phyloP scores from a whole-genome alignment of 2,888 invertebrate genomes.

The Thysanoteuthis rhombus region DNA sequence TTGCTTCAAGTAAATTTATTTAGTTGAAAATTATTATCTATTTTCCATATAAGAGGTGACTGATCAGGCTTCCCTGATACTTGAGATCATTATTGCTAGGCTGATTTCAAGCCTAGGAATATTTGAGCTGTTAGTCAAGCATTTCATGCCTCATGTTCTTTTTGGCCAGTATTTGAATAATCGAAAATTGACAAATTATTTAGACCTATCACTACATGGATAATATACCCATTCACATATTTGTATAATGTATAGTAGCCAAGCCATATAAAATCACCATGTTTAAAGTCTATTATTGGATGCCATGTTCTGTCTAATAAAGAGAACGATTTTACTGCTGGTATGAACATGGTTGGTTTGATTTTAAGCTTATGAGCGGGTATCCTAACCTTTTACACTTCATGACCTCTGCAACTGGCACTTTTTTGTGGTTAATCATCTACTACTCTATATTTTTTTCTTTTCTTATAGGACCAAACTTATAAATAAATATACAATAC shows the following conservation, averaged over 20 bases:
- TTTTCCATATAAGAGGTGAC: neutral
- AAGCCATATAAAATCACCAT: neutral
- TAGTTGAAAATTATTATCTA: neutral
- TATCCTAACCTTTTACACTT: too few species aligned
- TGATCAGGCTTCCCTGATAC: neutral
- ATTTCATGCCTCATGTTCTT: neutral
- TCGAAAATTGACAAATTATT: neutral
- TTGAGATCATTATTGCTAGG: too few species aligned
- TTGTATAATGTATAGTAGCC: too few species aligned
- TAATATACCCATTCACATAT: neutral
- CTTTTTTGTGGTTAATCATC: too few species aligned
- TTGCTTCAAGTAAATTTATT: neutral
- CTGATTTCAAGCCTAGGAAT: too few species aligned
- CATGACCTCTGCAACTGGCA: too few species aligned
- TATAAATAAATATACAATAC: too few species aligned
- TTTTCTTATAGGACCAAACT: too few species aligned
- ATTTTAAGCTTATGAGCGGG: too few species aligned
- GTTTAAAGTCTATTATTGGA: neutral
- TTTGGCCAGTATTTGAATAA: neutral
- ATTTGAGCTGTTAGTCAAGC: neutral
- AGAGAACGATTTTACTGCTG: too few species aligned
- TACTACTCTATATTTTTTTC: too few species aligned
- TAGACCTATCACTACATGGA: neutral
- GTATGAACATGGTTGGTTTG: too few species aligned
- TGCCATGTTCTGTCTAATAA: neutral